A percentile compares a stretch with the other conserved stretches of the same genome.
phyloP scores from a whole-genome alignment of 2,888 invertebrate species.

The Philonicus albiceps region DNA sequence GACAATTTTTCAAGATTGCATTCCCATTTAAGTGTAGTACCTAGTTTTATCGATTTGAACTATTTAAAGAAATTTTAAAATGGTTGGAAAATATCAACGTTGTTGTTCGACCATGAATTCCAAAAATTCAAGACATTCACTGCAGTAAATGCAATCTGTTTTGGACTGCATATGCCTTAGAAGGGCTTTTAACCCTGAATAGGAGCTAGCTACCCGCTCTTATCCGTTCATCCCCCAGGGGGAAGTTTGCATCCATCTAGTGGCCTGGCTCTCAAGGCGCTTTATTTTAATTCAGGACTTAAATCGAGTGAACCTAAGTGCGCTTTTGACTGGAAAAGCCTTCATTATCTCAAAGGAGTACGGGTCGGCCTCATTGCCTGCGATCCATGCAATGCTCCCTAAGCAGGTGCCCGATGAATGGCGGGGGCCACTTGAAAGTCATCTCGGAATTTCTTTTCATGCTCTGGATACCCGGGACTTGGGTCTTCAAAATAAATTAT shows the following conservation, averaged over 20 bases:
- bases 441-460: neutral
- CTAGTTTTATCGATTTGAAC: too few species aligned
- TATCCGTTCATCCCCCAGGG: neutral
- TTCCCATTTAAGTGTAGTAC: too few species aligned
- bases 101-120: neutral
- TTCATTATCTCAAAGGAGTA: neutral
- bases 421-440: neutral
- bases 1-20: too few species aligned
- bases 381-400: neutral
- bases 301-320: neutral
- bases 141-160: neutral
- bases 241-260: neutral
- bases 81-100: neutral
- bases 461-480: neutral
- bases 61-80: neutral
- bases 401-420: neutral
- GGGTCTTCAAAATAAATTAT: conserved; percentile 5
- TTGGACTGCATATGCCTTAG: neutral
- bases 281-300: neutral
- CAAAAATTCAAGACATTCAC: neutral
- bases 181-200: neutral
- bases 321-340: neutral
- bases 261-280: neutral
- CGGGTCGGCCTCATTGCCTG: neutral
- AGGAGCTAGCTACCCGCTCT: neutral